phyloP scores from a whole-genome alignment of 1,140 invertebrate species.

The Drosophila ficusphila region DNA sequence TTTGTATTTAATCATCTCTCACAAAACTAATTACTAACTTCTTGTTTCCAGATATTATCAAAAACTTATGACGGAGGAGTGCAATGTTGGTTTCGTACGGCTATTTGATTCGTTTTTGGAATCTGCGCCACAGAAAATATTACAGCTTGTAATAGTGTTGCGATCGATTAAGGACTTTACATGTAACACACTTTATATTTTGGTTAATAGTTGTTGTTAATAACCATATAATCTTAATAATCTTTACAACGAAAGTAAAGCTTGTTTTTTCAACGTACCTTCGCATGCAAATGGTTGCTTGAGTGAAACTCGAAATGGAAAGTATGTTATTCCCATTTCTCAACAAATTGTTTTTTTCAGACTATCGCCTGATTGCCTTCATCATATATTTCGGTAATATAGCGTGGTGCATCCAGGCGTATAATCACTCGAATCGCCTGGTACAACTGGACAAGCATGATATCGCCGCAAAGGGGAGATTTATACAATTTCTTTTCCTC shows the following conservation, averaged over 20 bases:
- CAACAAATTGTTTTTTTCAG: slow-evolving; percentile 34
- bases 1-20: neutral
- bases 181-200: slow-evolving; percentile 35
- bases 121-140: slow-evolving; percentile 58
- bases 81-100: slow-evolving; percentile 66
- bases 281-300: too few relatives aligned
- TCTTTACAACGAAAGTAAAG: too few relatives aligned
- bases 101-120: slow-evolving; percentile 66
- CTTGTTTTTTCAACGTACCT: too few relatives aligned
- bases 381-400: slow-evolving; percentile 54
- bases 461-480: slow-evolving; percentile 51
- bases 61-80: slow-evolving; percentile 50
- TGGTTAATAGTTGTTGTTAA: too few relatives aligned
- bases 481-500: slow-evolving; percentile 53
- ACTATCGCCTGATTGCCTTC: slow-evolving; percentile 45
- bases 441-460: slow-evolving; percentile 65
- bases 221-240: too few relatives aligned
- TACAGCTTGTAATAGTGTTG: slow-evolving; percentile 57
- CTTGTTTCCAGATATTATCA: slow-evolving; percentile 39
- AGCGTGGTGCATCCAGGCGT: slow-evolving; percentile 61
- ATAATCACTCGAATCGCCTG: slow-evolving; percentile 59
- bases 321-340: neutral
- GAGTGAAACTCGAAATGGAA: neutral
- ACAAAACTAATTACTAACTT: neutral
- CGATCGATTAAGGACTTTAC: slow-evolving; percentile 26